Evolutionary conservation across 2,797 vertebrate genomes (phyloP), one percentile per base, ranked within the genome.

Genomic region (Danio aesculapii): DNA sequence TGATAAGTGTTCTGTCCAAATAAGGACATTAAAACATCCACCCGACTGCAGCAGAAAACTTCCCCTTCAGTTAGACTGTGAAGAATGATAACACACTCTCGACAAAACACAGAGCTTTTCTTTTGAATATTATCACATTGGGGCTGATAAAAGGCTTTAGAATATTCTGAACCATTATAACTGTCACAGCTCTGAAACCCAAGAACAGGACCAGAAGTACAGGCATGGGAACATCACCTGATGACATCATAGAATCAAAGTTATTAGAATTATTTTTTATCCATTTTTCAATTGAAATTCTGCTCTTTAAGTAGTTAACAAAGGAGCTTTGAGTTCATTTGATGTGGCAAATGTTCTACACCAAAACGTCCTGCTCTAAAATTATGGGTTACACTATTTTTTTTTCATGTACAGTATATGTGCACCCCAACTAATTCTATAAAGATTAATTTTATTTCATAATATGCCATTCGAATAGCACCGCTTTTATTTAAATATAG

Each of bases 51-150:
- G 50, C 44, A 19, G 10, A 69, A 57, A 12, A 12, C 41, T 77
- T 79, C 46, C 64, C 19, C 6, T 59, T 50, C 55, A 44, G 57
- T 61, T 12, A 14, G 30, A 3, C 21, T 49, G 67, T 46, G 5
- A 50, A 52, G 46, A 52, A 53, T 59, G 76, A 78, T 69, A 53
- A 79, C 30, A 71, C 30, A 10, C 46, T 41, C 17, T 44, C n/a
- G 8, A 58, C 12, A 6, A 58, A 58, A 19, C 73, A 17, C 21
- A 43, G 19, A 6, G 6, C 0, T 1, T 44, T 19, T 47, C 6
- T 67, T 46, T 21, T 0, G 44, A 30, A 30, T 13, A 17, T 8
- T n/a, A 44, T 74, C 13, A 47, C 19, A 74, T 16, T 16, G 19
- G 7, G 58, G 41, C 13, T 10, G 8, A 47, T 12, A 2, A 10